Conservation (phyloP, 1,140 invertebrate species). For the Camponotus floridanus region DNA sequence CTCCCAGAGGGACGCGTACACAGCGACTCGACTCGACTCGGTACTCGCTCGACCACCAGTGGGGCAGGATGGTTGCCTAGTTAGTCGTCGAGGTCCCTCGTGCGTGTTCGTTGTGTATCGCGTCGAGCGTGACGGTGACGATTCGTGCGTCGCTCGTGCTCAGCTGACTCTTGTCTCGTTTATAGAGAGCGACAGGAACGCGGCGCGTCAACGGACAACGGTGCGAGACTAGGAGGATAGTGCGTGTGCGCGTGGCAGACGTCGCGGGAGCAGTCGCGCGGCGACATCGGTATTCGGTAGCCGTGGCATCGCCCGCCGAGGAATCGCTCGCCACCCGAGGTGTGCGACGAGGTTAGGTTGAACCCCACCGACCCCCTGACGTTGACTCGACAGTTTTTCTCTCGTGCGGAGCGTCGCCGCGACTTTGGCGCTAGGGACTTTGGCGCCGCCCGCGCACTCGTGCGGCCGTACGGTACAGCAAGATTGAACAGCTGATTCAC, state of each 20-base stretch:
- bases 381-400: slow-evolving; percentile 84
- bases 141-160: not conserved
- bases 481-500: slow-evolving; percentile 84
- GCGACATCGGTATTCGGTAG: not conserved
- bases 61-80: not conserved
- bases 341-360: slow-evolving; percentile 74
- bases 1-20: not conserved
- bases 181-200: not conserved
- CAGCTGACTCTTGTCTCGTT: slow-evolving; percentile 28
- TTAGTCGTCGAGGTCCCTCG: slow-evolving; percentile 16
- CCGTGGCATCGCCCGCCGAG: not conserved
- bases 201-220: not conserved
- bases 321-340: not conserved
- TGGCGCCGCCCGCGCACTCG: slow-evolving; percentile 65
- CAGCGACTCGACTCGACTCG: slow-evolving; percentile 15
- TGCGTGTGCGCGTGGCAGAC: not conserved
- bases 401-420: slow-evolving; percentile 8
- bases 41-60: slow-evolving; percentile 6
- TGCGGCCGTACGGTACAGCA: slow-evolving; percentile 77
- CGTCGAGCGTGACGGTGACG: slow-evolving; percentile 5
- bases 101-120: slow-evolving; percentile 16
- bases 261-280: slow-evolving; percentile 2
- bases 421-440: slow-evolving; percentile 78
- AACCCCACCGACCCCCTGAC: slow-evolving; percentile 26
- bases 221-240: not conserved